These are phyloP conservation scores for Epinephelus coioides DNA, from an alignment of 2,797 vertebrate genomes.

Conservation along the genomic window DNA sequence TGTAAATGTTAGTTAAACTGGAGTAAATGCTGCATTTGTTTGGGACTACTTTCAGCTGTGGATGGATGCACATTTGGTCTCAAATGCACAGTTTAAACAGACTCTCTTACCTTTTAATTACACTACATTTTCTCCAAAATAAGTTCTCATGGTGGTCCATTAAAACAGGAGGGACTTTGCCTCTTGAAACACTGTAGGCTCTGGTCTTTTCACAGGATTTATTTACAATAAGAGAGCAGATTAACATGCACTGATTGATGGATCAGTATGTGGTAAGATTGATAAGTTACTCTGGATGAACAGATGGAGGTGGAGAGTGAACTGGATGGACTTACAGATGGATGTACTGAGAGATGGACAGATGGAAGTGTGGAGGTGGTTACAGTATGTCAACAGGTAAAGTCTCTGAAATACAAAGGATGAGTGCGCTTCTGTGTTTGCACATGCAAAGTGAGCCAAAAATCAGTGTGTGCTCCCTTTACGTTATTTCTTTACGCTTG, in stretches of 20 bases:
- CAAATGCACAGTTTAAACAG: too few relatives aligned
- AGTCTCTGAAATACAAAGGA: background rate
- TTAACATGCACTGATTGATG: background rate
- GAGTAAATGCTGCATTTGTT: background rate
- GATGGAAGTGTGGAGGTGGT: background rate
- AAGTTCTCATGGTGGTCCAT: too few relatives aligned
- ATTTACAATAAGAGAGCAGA: background rate
- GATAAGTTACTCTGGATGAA: background rate
- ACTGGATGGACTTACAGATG: background rate
- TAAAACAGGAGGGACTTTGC: too few relatives aligned
- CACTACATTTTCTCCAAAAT: too few relatives aligned
- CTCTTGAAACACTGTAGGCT: background rate
- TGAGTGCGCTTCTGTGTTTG: background rate
- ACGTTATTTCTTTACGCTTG: background rate
- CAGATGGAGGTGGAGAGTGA: background rate
- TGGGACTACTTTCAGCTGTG: background rate
- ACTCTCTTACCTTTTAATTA: too few relatives aligned
- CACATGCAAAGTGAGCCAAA: slow-evolving; percentile 8
- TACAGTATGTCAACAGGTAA: background rate
- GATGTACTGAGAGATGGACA: background rate
- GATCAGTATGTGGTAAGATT: slow-evolving; percentile 3
- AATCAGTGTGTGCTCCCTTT: background rate
- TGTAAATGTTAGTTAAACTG: background rate
- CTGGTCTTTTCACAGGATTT: background rate
- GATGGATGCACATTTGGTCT: background rate